Evolutionary conservation across 2,113 vertebrate species (phyloP), one percentile per base, ranked within the genome.

Genomic region (Caretta caretta): DNA sequence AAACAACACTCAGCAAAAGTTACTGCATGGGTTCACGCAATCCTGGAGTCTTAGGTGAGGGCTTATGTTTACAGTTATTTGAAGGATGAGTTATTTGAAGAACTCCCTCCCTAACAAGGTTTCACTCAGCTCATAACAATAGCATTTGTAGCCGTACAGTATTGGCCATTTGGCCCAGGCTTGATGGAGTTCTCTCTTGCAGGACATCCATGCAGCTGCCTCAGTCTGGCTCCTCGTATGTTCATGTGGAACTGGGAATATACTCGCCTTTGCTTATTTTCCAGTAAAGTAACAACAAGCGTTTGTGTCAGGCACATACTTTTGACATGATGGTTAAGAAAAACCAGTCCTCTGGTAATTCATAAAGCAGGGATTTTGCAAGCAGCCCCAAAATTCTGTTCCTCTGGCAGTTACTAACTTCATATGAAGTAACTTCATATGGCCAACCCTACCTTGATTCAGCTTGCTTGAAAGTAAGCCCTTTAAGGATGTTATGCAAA

Each of bases 141-240:
- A 35, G 12, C 20, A 56, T 11, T 50, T 1, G 0, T 56, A 78
- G 90, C 12, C 51, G n/a, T 1, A 0, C 1, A 3, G 57, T 48
- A 56, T 13, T 35, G 17, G 19, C 22, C 88, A 9, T 50, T 83
- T 85, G 86, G 13, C 17, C 84, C 83, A 29, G 8, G 69, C 83
- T 90, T 51, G 11, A 48, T 50, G 24, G 2, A 0, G 14, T 46
- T n/a, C 38, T 38, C 20, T 46, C 42, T 46, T 25, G 48, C 46
- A 48, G 24, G 24, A 78, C 75, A 78, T 48, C 57, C 3, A 0
- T 29, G 46, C 54, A 14, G 54, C 59, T 93, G 89, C 93, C 92
- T 19, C 31, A 31, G 31, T 78, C 86, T 89, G 79, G 2, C 51
- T 91, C 22, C 17, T 94, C n/a, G 0, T 1, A 72, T 10, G 6